Evolutionary conservation across 2,113 vertebrate species (phyloP).

Genomic region (Labeo rohita): DNA sequence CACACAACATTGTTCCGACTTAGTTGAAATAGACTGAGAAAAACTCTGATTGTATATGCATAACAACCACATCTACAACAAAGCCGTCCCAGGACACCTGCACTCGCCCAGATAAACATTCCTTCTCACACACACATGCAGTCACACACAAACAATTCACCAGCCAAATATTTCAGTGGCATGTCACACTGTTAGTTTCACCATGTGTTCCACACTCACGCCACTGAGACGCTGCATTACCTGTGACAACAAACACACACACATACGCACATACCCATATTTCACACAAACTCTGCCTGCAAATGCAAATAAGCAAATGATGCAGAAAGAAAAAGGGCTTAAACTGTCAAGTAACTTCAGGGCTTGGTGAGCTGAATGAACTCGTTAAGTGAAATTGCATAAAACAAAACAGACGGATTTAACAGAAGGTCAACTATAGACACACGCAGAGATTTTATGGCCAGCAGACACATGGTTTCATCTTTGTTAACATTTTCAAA

Average conservation of each 20-base stretch:
- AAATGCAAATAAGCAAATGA: conserved; percentile 13
- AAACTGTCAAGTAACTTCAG: conserved; percentile 7
- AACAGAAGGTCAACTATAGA: background rate
- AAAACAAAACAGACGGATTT: conserved; percentile 16
- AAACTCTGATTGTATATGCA: background rate
- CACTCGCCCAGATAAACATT: conserved; percentile 65
- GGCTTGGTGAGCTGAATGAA: conserved; percentile 12
- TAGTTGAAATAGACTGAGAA: background rate
- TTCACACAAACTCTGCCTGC: background rate
- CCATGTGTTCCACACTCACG: background rate
- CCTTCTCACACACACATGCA: background rate
- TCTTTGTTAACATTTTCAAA: background rate
- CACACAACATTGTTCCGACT: background rate
- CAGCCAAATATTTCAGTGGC: conserved; percentile 23
- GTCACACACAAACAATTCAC: background rate
- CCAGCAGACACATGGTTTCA: background rate
- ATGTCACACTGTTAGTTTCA: conserved; percentile 23
- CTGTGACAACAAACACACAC: background rate
- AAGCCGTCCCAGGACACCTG: conserved; percentile 63
- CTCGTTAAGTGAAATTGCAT: background rate
- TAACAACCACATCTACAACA: conserved; percentile 42
- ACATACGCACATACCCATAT: background rate
- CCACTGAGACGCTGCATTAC: background rate
- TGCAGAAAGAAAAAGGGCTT: background rate
- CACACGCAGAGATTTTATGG: background rate